A percentile compares a stretch with the other conserved stretches of the same genome.
phyloP scores from a whole-genome alignment of 2,113 vertebrate genomes.

The Elgaria multicarinata region DNA sequence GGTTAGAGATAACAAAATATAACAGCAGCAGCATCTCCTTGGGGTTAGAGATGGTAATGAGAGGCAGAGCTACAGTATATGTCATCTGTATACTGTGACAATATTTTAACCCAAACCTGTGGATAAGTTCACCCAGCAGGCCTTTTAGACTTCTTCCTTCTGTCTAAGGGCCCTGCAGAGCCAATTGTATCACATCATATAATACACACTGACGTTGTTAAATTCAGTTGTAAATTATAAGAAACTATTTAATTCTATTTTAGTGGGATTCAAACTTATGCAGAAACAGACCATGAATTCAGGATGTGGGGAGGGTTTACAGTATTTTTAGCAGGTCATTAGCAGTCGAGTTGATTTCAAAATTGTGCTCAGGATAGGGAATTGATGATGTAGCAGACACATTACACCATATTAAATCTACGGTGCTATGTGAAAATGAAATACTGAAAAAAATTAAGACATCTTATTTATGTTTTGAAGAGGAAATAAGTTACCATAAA shows the following conservation, averaged over 20 bases:
- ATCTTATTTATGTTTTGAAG: slow-evolving; percentile 70
- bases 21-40: too few relatives aligned
- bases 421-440: slow-evolving; percentile 69
- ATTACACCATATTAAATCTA: slow-evolving; percentile 62
- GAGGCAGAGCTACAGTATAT: too few relatives aligned
- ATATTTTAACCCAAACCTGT: too few relatives aligned
- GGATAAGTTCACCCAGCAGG: too few relatives aligned
- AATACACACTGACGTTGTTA: background rate
- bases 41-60: too few relatives aligned
- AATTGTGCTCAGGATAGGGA: slow-evolving; percentile 55
- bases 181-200: background rate
- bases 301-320: slow-evolving; percentile 51
- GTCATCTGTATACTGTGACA: too few relatives aligned
- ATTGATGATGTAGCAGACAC: slow-evolving; percentile 61
- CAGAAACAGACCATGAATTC: slow-evolving; percentile 57
- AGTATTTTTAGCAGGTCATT: slow-evolving; percentile 62
- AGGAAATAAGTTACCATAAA: slow-evolving; percentile 68
- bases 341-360: slow-evolving; percentile 60
- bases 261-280: slow-evolving; percentile 30
- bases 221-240: background rate
- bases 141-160: too few relatives aligned
- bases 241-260: slow-evolving; percentile 24
- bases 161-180: background rate
- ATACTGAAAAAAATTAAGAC: slow-evolving; percentile 68
- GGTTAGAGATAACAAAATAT: too few relatives aligned